Percentiles rank a stretch among this genome's conserved stretches.
These are phyloP conservation scores for Caracal caracal DNA, from an alignment of 2,113 vertebrate genomes.

Conservation along the genomic window DNA sequence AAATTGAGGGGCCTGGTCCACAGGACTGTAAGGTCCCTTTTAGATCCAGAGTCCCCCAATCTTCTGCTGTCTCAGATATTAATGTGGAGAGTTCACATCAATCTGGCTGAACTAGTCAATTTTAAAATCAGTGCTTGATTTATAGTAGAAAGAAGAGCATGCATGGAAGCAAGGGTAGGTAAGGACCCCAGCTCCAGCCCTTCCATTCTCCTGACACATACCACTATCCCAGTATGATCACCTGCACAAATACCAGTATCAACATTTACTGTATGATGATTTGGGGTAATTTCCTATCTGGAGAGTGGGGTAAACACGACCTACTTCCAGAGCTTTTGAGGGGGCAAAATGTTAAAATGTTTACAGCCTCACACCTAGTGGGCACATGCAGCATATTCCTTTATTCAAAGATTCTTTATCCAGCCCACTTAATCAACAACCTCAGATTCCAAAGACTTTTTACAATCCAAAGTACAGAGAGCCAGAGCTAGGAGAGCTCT, in stretches of 20 bases:
- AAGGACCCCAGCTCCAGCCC: neutral
- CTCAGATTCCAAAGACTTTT: neutral
- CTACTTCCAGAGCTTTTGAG: neutral
- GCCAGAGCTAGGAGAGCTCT: neutral
- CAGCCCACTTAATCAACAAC: neutral
- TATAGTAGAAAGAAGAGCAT: neutral
- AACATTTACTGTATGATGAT: neutral
- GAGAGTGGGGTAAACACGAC: neutral
- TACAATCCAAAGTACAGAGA: neutral
- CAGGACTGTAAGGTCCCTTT: neutral
- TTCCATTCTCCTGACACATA: fast-evolving
- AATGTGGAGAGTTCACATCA: neutral
- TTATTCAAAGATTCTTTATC: neutral
- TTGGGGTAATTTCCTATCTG: neutral
- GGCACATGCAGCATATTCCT: neutral
- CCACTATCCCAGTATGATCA: neutral
- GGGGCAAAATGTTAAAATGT: neutral
- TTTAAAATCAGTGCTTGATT: neutral
- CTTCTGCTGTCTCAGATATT: neutral
- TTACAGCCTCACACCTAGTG: neutral
- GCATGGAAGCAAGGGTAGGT: neutral
- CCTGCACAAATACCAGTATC: neutral
- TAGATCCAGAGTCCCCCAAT: neutral
- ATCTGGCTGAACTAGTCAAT: neutral
- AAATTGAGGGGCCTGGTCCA: neutral